These are phyloP conservation scores for Belgica antarctica DNA, from an alignment of 2,888 invertebrate genomes.

Conservation along the genomic window DNA sequence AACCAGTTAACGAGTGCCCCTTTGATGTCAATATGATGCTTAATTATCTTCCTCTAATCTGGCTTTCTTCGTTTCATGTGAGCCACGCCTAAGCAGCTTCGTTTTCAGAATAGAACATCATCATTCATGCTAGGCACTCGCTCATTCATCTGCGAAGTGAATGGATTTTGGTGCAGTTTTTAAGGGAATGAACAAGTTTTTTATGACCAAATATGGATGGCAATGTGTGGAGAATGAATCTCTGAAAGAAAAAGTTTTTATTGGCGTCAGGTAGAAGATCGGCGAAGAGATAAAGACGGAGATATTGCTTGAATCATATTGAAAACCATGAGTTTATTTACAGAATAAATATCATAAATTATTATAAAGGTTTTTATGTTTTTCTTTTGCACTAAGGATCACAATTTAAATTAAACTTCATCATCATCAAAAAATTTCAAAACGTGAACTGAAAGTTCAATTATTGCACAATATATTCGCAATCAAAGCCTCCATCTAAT, in stretches of 20 bases:
- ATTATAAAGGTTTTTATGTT: background rate
- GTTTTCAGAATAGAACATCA: slow-evolving; percentile 6
- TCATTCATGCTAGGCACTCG: too few relatives aligned
- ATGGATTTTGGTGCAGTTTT: too few relatives aligned
- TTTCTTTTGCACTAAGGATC: slow-evolving; percentile 42
- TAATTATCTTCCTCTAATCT: slow-evolving; percentile 14
- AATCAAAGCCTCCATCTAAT: background rate
- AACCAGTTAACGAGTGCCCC: slow-evolving; percentile 6
- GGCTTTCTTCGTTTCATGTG: background rate
- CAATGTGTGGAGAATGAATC: background rate
- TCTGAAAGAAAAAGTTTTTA: slow-evolving; percentile 24
- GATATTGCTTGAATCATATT: background rate
- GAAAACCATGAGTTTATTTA: slow-evolving; percentile 20
- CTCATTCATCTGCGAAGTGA: too few relatives aligned
- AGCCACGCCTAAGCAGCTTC: slow-evolving; percentile 24
- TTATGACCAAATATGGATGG: slow-evolving; percentile 21
- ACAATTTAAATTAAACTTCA: slow-evolving; percentile 23
- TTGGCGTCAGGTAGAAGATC: too few relatives aligned
- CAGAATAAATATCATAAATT: slow-evolving; percentile 23
- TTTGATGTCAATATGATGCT: slow-evolving; percentile 25
- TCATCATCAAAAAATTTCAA: slow-evolving; percentile 20
- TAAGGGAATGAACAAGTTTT: background rate
- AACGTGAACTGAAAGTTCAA: slow-evolving; percentile 31
- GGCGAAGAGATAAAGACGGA: background rate
- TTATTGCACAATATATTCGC: slow-evolving; percentile 38